These are phyloP conservation scores for Zeus faber DNA, from an alignment of 2,113 vertebrate species.

Conservation along the genomic window DNA sequence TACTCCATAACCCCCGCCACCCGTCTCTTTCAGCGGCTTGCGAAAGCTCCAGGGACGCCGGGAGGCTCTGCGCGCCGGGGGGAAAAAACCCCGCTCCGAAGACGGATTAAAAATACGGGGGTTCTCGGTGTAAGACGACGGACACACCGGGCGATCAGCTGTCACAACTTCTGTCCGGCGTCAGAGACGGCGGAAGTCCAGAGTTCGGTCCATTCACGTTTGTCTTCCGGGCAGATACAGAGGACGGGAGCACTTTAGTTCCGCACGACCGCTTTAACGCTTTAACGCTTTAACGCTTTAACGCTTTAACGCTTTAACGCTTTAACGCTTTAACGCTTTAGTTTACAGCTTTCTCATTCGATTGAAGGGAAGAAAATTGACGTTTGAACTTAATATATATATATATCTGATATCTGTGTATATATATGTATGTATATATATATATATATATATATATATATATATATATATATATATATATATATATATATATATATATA, in stretches of 20 bases:
- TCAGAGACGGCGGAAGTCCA: conserved; percentile 62
- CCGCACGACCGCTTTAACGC: conserved; percentile 16
- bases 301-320: neutral
- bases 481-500: neutral
- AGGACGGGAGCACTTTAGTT: conserved; percentile 29
- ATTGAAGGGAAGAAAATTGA: neutral
- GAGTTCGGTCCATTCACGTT: conserved; percentile 18
- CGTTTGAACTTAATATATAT: neutral
- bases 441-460: neutral
- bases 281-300: neutral
- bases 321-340: neutral
- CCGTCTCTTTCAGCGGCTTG: conserved; percentile 40
- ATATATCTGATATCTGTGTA: too few relatives aligned
- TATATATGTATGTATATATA: too few relatives aligned
- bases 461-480: neutral
- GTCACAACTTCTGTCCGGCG: conserved; percentile 64
- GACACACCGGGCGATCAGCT: conserved; percentile 40
- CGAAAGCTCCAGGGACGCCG: neutral
- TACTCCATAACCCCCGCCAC: conserved; percentile 76
- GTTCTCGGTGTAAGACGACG: neutral
- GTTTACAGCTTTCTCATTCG: neutral
- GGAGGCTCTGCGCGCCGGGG: conserved; percentile 8
- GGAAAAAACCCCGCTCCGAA: neutral
- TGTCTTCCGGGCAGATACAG: conserved; percentile 41
- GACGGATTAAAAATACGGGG: neutral